Conservation (phyloP, 1,140 invertebrate species). For the Drosophila repletoides region DNA sequence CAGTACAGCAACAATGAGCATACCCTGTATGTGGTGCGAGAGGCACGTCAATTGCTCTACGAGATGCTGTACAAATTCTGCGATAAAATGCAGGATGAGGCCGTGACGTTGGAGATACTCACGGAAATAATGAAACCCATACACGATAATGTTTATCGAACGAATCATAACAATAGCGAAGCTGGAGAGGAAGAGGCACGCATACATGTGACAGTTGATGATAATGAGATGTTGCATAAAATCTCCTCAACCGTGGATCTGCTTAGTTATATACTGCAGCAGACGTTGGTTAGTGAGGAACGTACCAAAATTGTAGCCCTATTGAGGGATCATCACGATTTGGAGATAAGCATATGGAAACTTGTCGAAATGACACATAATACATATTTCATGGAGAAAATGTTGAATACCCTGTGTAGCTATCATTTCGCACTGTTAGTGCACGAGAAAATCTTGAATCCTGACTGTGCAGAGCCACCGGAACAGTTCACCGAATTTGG, state of each 20-base stretch:
- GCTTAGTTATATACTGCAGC: constrained; percentile 77
- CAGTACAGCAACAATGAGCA: constrained; percentile 84
- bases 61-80: constrained; percentile 83
- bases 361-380: constrained; percentile 71
- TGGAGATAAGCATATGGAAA: constrained; percentile 77
- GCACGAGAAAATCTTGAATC: constrained; percentile 65
- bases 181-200: constrained; percentile 39
- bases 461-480: constrained; percentile 42
- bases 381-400: constrained; percentile 56
- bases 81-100: constrained; percentile 80
- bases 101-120: constrained; percentile 83
- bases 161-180: constrained; percentile 36
- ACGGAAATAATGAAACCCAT: constrained; percentile 83
- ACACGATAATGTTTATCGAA: constrained; percentile 80
- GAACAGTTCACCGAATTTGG: constrained; percentile 77
- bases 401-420: constrained; percentile 55
- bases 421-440: constrained; percentile 64
- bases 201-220: constrained; percentile 82
- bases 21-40: constrained; percentile 86
- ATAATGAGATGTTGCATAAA: constrained; percentile 83
- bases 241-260: constrained; percentile 84
- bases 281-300: constrained; percentile 67
- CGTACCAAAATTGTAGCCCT: constrained; percentile 59
- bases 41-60: constrained; percentile 84
- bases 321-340: constrained; percentile 58